phyloP scores from a whole-genome alignment of 2,888 invertebrate species.

The Helobdella robusta region DNA sequence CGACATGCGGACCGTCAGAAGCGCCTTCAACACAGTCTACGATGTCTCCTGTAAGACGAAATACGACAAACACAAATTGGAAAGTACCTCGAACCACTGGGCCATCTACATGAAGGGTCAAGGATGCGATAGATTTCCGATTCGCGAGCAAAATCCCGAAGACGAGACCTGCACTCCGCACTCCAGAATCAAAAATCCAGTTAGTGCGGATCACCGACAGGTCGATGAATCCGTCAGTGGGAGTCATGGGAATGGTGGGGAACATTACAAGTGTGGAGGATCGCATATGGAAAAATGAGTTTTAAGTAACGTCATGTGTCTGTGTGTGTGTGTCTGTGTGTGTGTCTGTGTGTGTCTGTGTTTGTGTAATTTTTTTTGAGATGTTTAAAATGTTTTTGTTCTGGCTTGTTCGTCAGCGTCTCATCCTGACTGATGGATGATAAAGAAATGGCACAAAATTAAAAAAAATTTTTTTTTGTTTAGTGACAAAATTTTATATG shows the following conservation, averaged over 20 bases:
- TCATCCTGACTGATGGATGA: neutral
- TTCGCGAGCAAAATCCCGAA: neutral
- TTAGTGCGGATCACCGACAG: too few relatives aligned
- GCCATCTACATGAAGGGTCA: constrained; percentile 11
- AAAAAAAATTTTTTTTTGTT: too few relatives aligned
- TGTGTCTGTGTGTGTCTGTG: neutral
- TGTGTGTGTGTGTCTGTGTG: neutral
- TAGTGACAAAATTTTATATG: too few relatives aligned
- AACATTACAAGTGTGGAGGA: too few relatives aligned
- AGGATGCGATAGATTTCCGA: neutral
- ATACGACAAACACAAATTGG: neutral
- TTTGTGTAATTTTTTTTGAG: neutral
- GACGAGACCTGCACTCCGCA: neutral
- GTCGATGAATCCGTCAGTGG: too few relatives aligned
- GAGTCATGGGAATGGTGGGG: too few relatives aligned
- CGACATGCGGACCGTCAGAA: too few relatives aligned
- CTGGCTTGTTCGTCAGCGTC: neutral
- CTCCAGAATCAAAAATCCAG: too few relatives aligned
- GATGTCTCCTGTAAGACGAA: constrained; percentile 13
- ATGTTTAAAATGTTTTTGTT: neutral
- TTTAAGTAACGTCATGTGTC: too few relatives aligned
- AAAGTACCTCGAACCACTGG: constrained; percentile 10
- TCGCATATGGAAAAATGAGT: too few relatives aligned
- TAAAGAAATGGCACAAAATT: too few relatives aligned
- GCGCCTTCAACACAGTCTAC: neutral